A percentile compares a stretch with the other conserved stretches of the same genome.
phyloP scores from a whole-genome alignment of 2,797 vertebrate genomes.

The Rhinophrynus dorsalis region DNA sequence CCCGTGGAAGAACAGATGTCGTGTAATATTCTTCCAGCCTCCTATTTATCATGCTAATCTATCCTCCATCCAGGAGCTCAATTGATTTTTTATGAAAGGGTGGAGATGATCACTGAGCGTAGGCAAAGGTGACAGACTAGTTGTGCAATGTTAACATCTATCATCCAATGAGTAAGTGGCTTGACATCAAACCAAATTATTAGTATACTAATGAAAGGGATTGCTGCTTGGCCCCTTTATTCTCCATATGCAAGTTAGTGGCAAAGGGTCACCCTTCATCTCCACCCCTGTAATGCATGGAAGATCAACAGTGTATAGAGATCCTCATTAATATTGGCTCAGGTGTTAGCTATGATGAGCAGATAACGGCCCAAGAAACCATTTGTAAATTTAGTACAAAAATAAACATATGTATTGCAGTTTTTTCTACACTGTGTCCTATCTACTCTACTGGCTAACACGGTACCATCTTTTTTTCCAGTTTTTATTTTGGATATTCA shows the following conservation, averaged over 20 bases:
- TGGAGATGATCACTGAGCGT: conserved; percentile 24
- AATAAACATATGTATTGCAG: no score
- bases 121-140: conserved; percentile 14
- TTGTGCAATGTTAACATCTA: conserved; percentile 46
- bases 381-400: no score
- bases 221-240: not conserved
- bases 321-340: not conserved
- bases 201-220: conserved; percentile 23
- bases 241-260: not conserved
- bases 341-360: not conserved
- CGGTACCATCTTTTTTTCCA: no score
- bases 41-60: conserved; percentile 56
- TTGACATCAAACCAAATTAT: conserved; percentile 50
- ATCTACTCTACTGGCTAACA: no score
- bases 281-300: not conserved
- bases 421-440: no score
- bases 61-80: conserved; percentile 39
- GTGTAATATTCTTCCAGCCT: conserved; percentile 58
- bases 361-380: no score
- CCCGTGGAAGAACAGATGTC: conserved; percentile 60
- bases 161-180: conserved; percentile 49
- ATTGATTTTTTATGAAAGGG: conserved; percentile 52
- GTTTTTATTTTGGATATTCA: no score
- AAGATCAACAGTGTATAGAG: not conserved
- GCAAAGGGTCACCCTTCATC: not conserved